Conservation (phyloP, 2,113 vertebrate species). For the Corapipo altera region DNA sequence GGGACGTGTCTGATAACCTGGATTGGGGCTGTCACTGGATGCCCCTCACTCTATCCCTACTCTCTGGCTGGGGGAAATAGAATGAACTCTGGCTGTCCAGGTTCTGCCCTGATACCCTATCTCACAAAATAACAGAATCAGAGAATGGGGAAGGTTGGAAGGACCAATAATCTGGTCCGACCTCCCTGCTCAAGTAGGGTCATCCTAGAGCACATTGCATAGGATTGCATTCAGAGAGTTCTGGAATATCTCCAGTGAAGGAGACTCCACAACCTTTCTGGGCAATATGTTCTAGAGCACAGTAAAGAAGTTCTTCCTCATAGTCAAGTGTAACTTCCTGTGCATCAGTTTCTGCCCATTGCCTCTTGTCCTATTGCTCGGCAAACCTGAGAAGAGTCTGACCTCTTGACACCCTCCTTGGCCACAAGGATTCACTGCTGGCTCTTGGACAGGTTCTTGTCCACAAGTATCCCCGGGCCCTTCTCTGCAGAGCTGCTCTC, state of each 20-base stretch:
- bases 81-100: neutral
- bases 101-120: neutral
- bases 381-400: neutral
- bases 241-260: neutral
- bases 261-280: neutral
- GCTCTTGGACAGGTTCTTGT: neutral
- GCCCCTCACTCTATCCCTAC: fast-evolving
- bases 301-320: neutral
- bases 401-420: neutral
- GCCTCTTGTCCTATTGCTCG: neutral
- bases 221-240: neutral
- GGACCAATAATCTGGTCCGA: neutral
- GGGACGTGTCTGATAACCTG: fast-evolving
- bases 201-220: neutral
- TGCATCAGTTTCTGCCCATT: neutral
- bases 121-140: neutral
- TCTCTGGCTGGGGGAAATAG: fast-evolving
- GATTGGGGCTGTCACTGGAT: neutral
- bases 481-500: neutral
- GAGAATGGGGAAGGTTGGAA: neutral
- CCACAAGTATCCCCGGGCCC: neutral
- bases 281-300: too few species aligned
- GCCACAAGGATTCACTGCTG: neutral
- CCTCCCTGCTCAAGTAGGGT: neutral
- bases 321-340: neutral